Evolutionary conservation across 2,797 vertebrate species (phyloP).

Genomic region (Rallus crepitans): DNA sequence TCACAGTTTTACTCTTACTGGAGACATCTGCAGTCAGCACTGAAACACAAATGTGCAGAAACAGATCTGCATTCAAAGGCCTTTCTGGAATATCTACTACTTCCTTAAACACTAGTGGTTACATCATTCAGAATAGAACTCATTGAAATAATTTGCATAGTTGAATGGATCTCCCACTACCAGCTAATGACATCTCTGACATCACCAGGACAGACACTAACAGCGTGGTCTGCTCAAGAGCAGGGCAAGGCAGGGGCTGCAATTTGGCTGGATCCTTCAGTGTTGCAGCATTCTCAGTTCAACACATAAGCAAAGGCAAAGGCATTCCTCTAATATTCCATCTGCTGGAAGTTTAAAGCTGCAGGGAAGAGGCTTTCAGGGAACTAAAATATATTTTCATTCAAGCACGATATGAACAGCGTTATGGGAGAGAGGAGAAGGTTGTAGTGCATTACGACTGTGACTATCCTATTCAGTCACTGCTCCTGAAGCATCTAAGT

Average conservation of each 20-base stretch:
- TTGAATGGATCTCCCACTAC: background rate
- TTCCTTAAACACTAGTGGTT: background rate
- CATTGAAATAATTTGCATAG: background rate
- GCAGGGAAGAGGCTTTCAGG: constrained; percentile 10
- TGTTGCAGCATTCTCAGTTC: background rate
- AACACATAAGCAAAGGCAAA: background rate
- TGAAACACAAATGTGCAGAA: background rate
- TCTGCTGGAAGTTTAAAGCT: constrained; percentile 22
- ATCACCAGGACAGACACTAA: background rate
- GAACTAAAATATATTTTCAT: constrained; percentile 44
- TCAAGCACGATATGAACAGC: constrained; percentile 29
- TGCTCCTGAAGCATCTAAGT: constrained; percentile 40
- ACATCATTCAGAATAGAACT: background rate
- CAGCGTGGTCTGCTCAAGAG: background rate
- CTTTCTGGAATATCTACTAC: background rate
- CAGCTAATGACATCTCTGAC: constrained; percentile 12
- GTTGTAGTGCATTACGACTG: constrained; percentile 15
- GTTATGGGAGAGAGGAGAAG: constrained; percentile 15
- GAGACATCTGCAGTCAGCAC: background rate
- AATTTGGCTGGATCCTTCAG: background rate
- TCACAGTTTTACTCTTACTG: background rate
- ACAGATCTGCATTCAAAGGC: background rate
- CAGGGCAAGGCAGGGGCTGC: background rate
- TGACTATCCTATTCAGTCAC: constrained; percentile 43
- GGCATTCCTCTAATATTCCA: constrained; percentile 13